Conservation (phyloP, 2,888 invertebrate genomes). For the Tupiocoris notatus region DNA sequence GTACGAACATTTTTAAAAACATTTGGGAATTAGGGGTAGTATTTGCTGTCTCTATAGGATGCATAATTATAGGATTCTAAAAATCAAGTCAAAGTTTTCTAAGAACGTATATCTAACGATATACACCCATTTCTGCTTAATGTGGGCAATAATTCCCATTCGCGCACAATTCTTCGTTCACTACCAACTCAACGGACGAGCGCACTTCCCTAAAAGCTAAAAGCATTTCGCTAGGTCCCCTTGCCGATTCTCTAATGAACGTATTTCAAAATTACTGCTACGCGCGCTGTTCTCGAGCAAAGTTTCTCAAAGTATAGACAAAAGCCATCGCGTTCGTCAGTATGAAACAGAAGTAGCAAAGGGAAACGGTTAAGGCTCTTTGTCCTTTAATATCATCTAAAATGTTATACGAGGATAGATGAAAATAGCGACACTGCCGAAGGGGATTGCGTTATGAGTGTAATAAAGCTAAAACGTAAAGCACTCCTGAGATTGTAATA, state of each 20-base stretch:
- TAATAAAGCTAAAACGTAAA: constrained; percentile 38
- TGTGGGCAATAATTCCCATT: no score
- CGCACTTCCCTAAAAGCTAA: neutral
- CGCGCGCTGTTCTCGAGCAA: neutral
- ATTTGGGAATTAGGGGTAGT: no score
- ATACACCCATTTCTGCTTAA: no score
- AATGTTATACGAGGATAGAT: constrained; percentile 21
- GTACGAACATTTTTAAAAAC: no score
- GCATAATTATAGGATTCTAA: no score
- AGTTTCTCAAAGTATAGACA: neutral
- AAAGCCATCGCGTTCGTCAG: neutral
- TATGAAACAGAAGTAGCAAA: neutral
- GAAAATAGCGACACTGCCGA: constrained; percentile 14
- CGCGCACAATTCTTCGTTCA: neutral
- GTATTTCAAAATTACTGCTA: neutral
- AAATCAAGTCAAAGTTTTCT: no score
- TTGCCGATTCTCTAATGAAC: neutral
- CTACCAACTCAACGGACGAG: neutral
- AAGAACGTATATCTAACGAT: no score
- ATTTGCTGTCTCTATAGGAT: no score
- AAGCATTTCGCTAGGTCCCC: neutral
- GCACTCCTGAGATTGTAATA: constrained; percentile 22
- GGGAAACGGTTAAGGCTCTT: neutral
- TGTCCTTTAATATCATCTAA: constrained; percentile 19
- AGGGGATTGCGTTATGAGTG: constrained; percentile 23